Conservation (phyloP, 2,888 invertebrate genomes). For the Drosophila antonietae region DNA sequence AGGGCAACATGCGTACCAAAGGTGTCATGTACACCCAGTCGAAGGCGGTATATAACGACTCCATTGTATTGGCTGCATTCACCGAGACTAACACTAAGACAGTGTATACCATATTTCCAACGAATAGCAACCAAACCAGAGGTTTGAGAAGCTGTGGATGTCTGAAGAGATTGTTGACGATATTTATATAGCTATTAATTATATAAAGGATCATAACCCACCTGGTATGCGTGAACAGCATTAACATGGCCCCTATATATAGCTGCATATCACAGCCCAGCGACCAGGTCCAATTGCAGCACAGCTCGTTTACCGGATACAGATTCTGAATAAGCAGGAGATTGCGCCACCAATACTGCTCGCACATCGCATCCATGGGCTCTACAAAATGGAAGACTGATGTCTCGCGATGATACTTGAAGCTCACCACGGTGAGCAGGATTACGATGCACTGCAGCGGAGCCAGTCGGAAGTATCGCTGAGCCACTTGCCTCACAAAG, state of each 20-base stretch:
- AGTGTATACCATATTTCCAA: slow-evolving; percentile 10
- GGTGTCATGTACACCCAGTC: slow-evolving; percentile 37
- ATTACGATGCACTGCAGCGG: slow-evolving; percentile 43
- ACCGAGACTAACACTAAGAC: neutral
- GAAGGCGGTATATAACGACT: neutral
- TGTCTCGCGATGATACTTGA: slow-evolving; percentile 37
- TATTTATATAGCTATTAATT: neutral
- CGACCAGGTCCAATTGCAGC: slow-evolving; percentile 59
- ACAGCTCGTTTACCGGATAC: slow-evolving; percentile 23
- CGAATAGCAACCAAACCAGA: slow-evolving; percentile 10
- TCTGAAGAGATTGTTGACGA: neutral
- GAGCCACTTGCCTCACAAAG: slow-evolving; percentile 32
- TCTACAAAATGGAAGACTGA: slow-evolving; percentile 44
- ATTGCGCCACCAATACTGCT: slow-evolving; percentile 37
- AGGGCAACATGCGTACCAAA: slow-evolving; percentile 25
- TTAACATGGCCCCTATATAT: slow-evolving; percentile 34
- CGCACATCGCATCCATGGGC: slow-evolving; percentile 42
- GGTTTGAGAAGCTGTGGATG: slow-evolving; percentile 29
- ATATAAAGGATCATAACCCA: neutral
- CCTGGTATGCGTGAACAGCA: slow-evolving; percentile 48
- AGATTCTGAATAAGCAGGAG: slow-evolving; percentile 48
- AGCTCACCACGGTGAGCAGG: slow-evolving; percentile 21
- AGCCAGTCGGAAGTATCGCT: slow-evolving; percentile 50
- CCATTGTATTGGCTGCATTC: slow-evolving; percentile 8
- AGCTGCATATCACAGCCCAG: slow-evolving; percentile 58